Evolutionary conservation across 2,888 invertebrate genomes (phyloP), one percentile per base, ranked within the genome.

Genomic region (Catocala sponsa): DNA sequence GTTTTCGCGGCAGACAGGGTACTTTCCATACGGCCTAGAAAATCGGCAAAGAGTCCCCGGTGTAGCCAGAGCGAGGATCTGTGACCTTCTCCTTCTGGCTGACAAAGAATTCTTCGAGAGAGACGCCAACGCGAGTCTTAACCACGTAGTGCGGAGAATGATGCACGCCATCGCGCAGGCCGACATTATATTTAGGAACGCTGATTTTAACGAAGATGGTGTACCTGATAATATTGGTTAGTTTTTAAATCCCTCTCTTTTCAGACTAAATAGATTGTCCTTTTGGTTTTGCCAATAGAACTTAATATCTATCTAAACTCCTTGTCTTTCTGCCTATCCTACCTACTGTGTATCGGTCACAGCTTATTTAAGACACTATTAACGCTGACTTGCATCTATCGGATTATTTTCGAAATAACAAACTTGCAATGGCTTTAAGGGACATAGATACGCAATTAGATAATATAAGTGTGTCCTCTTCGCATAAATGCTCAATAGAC

Each of bases 141-240:
- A 88, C 55, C 90, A 91, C 5, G 95, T 91, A 1, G 91, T 94
- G 0, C 76, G 87, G 33, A 83, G 93, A 47, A 91, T 94, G 88
- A 87, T 95, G 74, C 91, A 94, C 15, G 90, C 95, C 0, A 87
- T 95, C 0, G 92, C 95, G 0, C 94, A 95, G 66, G 95, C 94
- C 0, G 95, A 95, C 71, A 86, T 95, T 4, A 91, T 95, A 61
- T 95, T 95, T 66, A 90, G 95, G 64, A 94, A 94, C 55, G 90
- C 95, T 0, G 95, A 95, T 72, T 95, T 95, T 63, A 90, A 95
- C 68, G 92, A 92, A 47, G 95, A 95, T 70, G 95, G 95, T 0
- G 59, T 87, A 1, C 94, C 95, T 4, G 95, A 95, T 82, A 95
- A 95, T 77, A 94, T 95, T 65, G 94, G 94, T 91, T 49, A 72